phyloP scores from a whole-genome alignment of 1,140 invertebrate species.

The Psix sp. region DNA sequence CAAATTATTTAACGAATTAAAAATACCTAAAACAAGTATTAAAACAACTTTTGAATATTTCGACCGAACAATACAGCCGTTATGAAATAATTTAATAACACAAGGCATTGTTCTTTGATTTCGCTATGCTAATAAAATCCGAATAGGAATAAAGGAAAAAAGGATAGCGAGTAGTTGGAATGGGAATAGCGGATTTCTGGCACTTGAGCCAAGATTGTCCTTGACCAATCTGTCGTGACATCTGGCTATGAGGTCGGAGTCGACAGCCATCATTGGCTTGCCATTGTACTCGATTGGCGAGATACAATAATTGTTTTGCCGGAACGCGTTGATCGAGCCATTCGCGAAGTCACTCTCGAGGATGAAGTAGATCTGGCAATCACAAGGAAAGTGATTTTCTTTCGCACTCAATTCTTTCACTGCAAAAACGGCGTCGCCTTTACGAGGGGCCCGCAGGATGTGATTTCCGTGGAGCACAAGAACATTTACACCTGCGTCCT shows the following conservation, averaged over 20 bases:
- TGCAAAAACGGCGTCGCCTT: constrained; percentile 81
- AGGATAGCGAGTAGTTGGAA: constrained; percentile 30
- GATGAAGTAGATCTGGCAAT: constrained; percentile 86
- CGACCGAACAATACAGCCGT: too few species aligned
- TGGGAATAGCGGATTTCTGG: constrained; percentile 36
- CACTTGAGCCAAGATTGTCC: constrained; percentile 79
- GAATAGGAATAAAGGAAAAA: constrained; percentile 28
- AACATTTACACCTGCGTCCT: constrained; percentile 82
- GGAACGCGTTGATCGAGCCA: constrained; percentile 81
- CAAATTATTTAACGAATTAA: too few species aligned
- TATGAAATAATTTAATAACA: too few species aligned
- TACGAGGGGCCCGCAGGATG: constrained; percentile 84
- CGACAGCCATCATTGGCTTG: constrained; percentile 82
- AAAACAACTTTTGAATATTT: too few species aligned
- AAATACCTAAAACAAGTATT: too few species aligned
- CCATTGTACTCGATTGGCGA: constrained; percentile 89
- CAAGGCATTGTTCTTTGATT: neutral
- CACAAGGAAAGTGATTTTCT: constrained; percentile 89
- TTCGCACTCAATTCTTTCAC: constrained; percentile 83
- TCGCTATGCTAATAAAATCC: constrained; percentile 42
- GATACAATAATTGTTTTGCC: constrained; percentile 88
- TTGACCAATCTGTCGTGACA: constrained; percentile 82
- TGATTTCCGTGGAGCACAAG: constrained; percentile 88
- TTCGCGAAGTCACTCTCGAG: constrained; percentile 84
- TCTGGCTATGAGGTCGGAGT: constrained; percentile 82